Conservation (phyloP, 2,113 vertebrate genomes). For the Megaptera novaeangliae region DNA sequence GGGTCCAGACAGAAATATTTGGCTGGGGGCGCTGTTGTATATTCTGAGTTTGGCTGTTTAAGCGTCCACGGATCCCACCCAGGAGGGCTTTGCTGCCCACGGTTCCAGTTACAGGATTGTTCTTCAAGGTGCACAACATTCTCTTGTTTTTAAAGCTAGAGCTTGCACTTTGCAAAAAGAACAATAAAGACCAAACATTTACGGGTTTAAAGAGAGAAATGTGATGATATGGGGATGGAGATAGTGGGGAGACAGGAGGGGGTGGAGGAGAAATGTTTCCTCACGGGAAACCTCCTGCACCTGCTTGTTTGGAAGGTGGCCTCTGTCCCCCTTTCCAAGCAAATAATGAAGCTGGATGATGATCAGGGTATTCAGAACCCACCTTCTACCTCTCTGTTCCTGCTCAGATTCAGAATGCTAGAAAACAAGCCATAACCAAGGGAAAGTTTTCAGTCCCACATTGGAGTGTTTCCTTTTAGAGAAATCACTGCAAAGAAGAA, state of each 20-base stretch:
- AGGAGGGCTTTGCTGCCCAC: not conserved
- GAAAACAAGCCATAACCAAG: not conserved
- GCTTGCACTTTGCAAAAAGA: not conserved
- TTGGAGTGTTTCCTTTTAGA: constrained; percentile 7
- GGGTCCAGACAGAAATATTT: not conserved
- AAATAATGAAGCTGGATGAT: not conserved
- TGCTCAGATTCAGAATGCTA: not conserved
- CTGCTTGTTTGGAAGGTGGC: not conserved
- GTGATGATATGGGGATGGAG: not conserved
- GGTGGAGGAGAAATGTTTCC: not conserved
- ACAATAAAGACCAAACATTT: not conserved
- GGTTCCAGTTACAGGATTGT: not conserved
- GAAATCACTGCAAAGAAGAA: not conserved
- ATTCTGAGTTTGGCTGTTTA: not conserved
- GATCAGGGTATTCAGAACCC: not conserved
- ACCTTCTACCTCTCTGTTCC: not conserved
- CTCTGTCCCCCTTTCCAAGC: not conserved
- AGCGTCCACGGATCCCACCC: not conserved
- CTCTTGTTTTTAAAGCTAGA: not conserved
- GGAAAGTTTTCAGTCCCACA: not conserved
- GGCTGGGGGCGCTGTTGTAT: not conserved
- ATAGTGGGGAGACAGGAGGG: not conserved
- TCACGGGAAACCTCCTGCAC: not conserved
- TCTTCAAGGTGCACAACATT: not conserved
- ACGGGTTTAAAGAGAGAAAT: not conserved